phyloP scores from a whole-genome alignment of 2,797 vertebrate genomes.

The Rhynchonycteris naso region DNA sequence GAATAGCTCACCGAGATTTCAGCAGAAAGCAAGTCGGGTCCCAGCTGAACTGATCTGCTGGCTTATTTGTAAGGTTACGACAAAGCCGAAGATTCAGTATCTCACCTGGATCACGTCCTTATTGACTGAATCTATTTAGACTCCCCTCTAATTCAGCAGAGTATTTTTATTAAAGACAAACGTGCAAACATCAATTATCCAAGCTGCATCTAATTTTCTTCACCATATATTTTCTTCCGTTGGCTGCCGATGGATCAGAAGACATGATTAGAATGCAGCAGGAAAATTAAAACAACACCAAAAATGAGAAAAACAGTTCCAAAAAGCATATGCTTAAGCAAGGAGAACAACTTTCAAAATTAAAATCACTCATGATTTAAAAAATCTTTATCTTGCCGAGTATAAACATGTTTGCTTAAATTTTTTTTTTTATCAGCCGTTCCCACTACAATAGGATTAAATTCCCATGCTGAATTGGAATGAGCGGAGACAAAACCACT shows the following conservation, averaged over 20 bases:
- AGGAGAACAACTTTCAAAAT: slow-evolving; percentile 82
- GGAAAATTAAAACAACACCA: slow-evolving; percentile 80
- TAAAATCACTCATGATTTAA: slow-evolving; percentile 78
- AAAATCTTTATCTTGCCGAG: slow-evolving; percentile 81
- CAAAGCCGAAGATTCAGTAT: slow-evolving; percentile 84
- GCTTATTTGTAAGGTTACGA: slow-evolving; percentile 83
- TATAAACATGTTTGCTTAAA: slow-evolving; percentile 82
- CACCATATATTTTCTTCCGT: slow-evolving; percentile 72
- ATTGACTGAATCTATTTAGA: slow-evolving; percentile 85
- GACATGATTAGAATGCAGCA: slow-evolving; percentile 86
- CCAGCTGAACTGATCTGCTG: slow-evolving; percentile 69
- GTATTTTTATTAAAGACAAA: slow-evolving; percentile 86
- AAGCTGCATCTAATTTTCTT: slow-evolving; percentile 86
- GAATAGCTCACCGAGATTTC: slow-evolving; percentile 72
- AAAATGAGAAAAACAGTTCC: slow-evolving; percentile 49
- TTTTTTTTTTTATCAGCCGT: slow-evolving; percentile 79
- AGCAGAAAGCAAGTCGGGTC: slow-evolving; percentile 64
- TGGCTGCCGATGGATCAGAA: slow-evolving; percentile 86
- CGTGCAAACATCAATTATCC: slow-evolving; percentile 86
- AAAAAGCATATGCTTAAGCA: slow-evolving; percentile 84
- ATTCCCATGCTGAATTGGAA: slow-evolving; percentile 56
- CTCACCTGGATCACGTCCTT: slow-evolving; percentile 84
- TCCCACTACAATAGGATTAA: slow-evolving; percentile 80
- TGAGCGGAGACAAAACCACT: background rate
- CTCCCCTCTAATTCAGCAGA: slow-evolving; percentile 85